Evolutionary conservation across 2,888 invertebrate species (phyloP).

Genomic region (Tetranychus piercei): DNA sequence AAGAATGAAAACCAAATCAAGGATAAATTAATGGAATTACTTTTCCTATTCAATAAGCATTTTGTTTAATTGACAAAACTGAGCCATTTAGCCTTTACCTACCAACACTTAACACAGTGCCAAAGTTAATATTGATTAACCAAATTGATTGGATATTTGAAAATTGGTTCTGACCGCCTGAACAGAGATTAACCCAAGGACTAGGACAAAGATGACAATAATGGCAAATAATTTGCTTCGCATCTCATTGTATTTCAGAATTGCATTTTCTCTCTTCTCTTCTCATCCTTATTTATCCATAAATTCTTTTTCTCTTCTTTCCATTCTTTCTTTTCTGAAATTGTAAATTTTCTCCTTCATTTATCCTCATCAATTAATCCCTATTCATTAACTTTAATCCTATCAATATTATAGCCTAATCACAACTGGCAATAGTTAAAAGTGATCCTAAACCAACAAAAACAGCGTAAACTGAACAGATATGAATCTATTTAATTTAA

Average conservation of each 20-base stretch:
- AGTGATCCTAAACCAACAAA: background rate
- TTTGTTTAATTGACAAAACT: background rate
- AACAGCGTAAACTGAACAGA: background rate
- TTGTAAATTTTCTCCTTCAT: background rate
- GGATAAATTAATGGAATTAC: background rate
- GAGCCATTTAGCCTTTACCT: too few species aligned
- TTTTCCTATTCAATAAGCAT: background rate
- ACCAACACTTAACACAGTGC: background rate
- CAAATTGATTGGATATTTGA: too few species aligned
- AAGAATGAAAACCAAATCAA: background rate
- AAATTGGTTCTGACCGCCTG: too few species aligned
- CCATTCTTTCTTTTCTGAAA: background rate
- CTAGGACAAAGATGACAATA: too few species aligned
- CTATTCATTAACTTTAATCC: background rate
- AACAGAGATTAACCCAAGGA: too few species aligned
- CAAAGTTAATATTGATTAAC: background rate
- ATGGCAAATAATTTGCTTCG: too few species aligned
- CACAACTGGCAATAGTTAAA: background rate
- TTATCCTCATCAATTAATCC: background rate
- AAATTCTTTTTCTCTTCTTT: background rate
- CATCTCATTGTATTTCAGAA: too few species aligned
- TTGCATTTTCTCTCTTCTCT: background rate
- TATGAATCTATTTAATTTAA: background rate
- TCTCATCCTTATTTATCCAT: background rate
- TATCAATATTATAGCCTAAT: background rate